Evolutionary conservation across 2,113 vertebrate genomes (phyloP).

Genomic region (Sinocyclocheilus anshuiensis): DNA sequence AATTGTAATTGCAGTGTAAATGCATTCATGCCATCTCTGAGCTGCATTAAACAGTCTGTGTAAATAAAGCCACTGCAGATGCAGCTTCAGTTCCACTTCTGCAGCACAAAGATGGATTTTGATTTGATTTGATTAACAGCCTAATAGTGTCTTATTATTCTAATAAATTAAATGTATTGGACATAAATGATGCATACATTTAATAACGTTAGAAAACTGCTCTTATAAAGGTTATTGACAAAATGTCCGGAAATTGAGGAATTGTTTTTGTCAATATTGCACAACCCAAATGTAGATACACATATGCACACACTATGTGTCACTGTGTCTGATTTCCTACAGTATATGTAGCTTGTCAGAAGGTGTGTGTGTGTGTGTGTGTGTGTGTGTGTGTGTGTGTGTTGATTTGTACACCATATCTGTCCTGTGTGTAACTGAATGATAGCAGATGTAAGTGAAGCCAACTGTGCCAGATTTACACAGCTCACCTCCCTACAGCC

Average conservation of each 20-base stretch:
- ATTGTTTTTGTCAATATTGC: neutral
- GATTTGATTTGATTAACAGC: neutral
- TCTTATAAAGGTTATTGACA: neutral
- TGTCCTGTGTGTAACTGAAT: constrained; percentile 67
- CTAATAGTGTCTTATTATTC: neutral
- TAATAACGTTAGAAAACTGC: neutral
- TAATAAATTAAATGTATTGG: neutral
- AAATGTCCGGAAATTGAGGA: neutral
- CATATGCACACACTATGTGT: neutral
- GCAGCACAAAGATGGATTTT: neutral
- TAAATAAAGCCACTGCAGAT: neutral
- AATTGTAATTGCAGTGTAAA: no score
- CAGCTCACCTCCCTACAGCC: constrained; percentile 60
- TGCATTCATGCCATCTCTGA: no score
- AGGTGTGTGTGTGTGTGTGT: constrained; percentile 38
- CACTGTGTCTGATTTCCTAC: constrained; percentile 47
- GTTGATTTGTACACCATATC: constrained; percentile 71
- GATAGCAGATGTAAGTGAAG: constrained; percentile 71
- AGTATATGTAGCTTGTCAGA: constrained; percentile 25
- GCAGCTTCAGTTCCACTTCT: no score
- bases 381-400: constrained; percentile 39
- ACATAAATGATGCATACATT: neutral
- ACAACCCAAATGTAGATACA: neutral
- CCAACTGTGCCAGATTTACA: constrained; percentile 81
- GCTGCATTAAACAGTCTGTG: neutral